A percentile compares a stretch with the other conserved stretches of the same genome.
phyloP scores from a whole-genome alignment of 2,888 invertebrate species.

The Cactoblastis cactorum region DNA sequence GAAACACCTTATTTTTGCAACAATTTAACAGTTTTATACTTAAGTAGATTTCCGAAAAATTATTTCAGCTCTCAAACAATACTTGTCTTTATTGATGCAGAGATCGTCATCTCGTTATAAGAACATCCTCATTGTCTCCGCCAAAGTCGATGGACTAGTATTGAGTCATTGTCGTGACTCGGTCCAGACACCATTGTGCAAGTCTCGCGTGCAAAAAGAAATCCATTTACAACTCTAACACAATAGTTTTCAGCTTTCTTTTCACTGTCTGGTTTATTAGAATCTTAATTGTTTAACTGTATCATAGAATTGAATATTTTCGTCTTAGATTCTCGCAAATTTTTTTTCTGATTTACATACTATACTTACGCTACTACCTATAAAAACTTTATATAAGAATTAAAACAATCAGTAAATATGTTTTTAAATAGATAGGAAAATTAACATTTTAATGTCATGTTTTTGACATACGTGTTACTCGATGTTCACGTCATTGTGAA shows the following conservation, averaged over 20 bases:
- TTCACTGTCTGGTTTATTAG: neutral
- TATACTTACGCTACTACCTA: neutral
- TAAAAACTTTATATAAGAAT: too few relatives aligned
- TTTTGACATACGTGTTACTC: too few relatives aligned
- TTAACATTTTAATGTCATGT: too few relatives aligned
- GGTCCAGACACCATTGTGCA: neutral
- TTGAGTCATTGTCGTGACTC: constrained; percentile 1
- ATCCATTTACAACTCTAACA: neutral
- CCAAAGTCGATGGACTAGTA: neutral
- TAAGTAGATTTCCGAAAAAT: too few relatives aligned
- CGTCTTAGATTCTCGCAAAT: neutral
- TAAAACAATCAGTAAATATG: too few relatives aligned
- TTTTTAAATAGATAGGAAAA: too few relatives aligned
- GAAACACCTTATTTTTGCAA: too few relatives aligned
- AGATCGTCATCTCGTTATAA: neutral
- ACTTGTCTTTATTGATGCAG: too few relatives aligned
- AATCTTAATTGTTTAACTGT: neutral
- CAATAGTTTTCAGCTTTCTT: neutral
- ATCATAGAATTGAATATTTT: neutral
- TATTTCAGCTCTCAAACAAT: too few relatives aligned
- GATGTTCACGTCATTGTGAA: too few relatives aligned
- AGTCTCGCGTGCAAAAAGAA: neutral
- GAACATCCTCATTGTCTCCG: neutral
- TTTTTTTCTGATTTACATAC: neutral
- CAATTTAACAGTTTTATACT: too few relatives aligned